Percentiles rank a stretch among this genome's conserved stretches.
Conservation (phyloP, 2,113 vertebrate genomes). For the Barbus barbus region DNA sequence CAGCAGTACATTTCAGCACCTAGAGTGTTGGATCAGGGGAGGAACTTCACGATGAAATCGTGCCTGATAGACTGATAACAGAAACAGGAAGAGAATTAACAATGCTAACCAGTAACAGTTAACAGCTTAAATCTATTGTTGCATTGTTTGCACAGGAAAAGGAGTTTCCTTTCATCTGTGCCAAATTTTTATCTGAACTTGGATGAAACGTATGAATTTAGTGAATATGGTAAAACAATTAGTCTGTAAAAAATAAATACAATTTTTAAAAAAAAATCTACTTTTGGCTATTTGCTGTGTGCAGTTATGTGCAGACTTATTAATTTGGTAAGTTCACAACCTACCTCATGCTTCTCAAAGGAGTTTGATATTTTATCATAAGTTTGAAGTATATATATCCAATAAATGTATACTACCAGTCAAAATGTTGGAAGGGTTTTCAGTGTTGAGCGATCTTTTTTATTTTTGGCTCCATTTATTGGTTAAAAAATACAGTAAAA, state of each 20-base stretch:
- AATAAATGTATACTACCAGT: too few relatives aligned
- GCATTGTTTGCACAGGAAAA: not conserved
- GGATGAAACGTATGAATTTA: not conserved
- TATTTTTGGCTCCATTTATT: too few relatives aligned
- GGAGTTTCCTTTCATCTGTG: not conserved
- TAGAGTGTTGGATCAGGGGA: not conserved
- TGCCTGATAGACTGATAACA: not conserved
- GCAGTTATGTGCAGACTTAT: not conserved
- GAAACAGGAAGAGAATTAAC: not conserved
- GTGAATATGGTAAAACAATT: not conserved
- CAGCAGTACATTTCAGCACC: not conserved
- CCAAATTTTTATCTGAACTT: not conserved
- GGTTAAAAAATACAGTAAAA: too few relatives aligned
- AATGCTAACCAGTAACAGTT: slow-evolving; percentile 3
- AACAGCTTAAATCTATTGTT: too few relatives aligned
- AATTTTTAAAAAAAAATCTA: too few relatives aligned
- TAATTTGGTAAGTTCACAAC: not conserved
- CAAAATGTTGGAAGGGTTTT: too few relatives aligned
- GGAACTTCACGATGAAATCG: not conserved
- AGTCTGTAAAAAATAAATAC: not conserved
- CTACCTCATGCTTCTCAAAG: too few relatives aligned
- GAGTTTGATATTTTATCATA: too few relatives aligned
- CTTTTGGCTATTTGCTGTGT: too few relatives aligned
- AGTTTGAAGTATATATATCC: too few relatives aligned
- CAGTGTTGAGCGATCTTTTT: too few relatives aligned